A percentile compares a stretch with the other conserved stretches of the same genome.
Conservation (phyloP, 2,888 invertebrate species). For the Trachelus troglodyta region DNA sequence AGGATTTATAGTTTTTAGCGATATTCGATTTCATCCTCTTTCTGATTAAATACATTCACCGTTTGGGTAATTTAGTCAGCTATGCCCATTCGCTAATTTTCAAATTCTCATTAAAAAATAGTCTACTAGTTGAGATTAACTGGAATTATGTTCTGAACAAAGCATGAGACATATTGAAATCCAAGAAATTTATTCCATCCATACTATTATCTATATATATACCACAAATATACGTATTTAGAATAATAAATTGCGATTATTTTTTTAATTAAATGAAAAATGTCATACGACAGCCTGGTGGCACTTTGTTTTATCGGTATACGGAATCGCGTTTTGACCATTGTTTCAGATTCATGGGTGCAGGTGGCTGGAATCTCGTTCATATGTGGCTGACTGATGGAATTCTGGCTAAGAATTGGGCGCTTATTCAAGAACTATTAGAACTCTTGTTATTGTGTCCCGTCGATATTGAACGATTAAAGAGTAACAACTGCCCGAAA, state of each 20-base stretch:
- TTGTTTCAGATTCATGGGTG: conserved; percentile 80
- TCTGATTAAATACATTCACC: too few relatives aligned
- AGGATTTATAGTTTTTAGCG: neutral
- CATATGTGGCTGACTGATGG: conserved; percentile 93
- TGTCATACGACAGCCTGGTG: neutral
- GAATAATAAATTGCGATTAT: neutral
- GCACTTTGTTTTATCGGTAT: neutral
- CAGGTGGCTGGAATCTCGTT: conserved; percentile 92
- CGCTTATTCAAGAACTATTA: conserved; percentile 87
- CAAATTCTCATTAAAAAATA: neutral
- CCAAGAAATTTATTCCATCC: neutral
- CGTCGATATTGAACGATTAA: conserved; percentile 89
- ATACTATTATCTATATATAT: neutral
- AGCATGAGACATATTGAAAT: neutral
- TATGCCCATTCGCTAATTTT: neutral
- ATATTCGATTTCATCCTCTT: neutral
- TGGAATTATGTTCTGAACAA: neutral
- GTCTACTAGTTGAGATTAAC: neutral
- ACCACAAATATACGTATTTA: too few relatives aligned
- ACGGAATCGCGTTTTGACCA: conserved; percentile 13
- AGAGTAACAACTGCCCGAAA: conserved; percentile 92
- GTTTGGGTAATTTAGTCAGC: neutral
- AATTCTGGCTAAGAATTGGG: conserved; percentile 85
- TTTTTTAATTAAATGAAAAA: neutral
- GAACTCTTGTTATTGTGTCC: conserved; percentile 88